phyloP scores from a whole-genome alignment of 2,113 vertebrate species.

The Passer montanus region DNA sequence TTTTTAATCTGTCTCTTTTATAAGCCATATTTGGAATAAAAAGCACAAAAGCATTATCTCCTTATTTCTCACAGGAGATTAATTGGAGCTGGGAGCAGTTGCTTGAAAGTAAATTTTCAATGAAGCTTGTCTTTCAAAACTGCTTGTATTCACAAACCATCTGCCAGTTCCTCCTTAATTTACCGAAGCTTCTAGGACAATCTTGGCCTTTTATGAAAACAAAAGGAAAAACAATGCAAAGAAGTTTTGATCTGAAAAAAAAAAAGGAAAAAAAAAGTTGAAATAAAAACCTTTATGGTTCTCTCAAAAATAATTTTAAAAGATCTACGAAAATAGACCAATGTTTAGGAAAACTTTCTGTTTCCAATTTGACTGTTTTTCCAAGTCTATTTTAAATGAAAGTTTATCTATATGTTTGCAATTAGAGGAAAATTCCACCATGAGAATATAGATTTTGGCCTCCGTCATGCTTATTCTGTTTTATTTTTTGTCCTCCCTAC shows the following conservation, averaged over 20 bases:
- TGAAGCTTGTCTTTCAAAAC: slow-evolving; percentile 33
- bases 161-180: slow-evolving; percentile 35
- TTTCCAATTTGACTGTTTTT: background rate
- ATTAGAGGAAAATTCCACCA: background rate
- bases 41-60: background rate
- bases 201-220: background rate
- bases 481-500: background rate
- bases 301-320: background rate
- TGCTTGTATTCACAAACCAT: slow-evolving; percentile 32
- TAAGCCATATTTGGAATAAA: background rate
- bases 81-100: slow-evolving; percentile 22
- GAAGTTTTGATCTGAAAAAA: background rate
- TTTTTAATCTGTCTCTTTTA: background rate
- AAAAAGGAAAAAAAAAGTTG: background rate
- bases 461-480: background rate
- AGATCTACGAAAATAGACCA: background rate
- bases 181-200: background rate
- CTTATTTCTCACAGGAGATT: slow-evolving; percentile 4
- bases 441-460: background rate
- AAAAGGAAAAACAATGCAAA: background rate
- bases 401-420: background rate
- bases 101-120: slow-evolving; percentile 39
- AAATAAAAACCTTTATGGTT: background rate
- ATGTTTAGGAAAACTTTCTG: background rate
- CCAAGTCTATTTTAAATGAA: background rate